Base-by-base conservation (phyloP, 2,113 vertebrate genomes). In the Trichomycterus rosablanca region DNA sequence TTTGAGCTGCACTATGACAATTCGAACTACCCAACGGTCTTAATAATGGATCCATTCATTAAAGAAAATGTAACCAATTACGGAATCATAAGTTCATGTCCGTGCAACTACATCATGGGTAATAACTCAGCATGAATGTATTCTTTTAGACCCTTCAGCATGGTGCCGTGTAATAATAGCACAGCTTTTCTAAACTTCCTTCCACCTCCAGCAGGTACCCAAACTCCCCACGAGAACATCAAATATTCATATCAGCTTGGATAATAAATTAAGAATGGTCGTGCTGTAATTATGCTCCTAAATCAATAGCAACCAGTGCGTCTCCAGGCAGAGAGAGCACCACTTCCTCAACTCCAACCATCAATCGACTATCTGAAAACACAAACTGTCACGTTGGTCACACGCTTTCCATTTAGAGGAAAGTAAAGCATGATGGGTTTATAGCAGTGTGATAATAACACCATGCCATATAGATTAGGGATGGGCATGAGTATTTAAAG, bases 201-300 rank as follows among this genome's bases (percentile, higher is more conserved):
- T 45, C 24, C 16, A 54, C 55, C 40, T 50, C 43, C 59, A 39
- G 50, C 24, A 67, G 64, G 51, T 62, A 48, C 48, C 19, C 26
- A 66, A 66, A 18, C 34, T 51, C 58, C 55, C 54, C 32, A n/a
- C 68, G 40, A 58, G 63, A 62, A 42, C 68, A 71, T 70, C 43
- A 72, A 74, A 73, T 69, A 71, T 71, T 66, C 63, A 71, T 68
- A 71, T 58, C 65, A 63, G 52, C 46, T 51, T 22, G 60, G 65
- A 43, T 58, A 55, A 68, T 74, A 71, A 71, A 68, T 58, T 54
- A 74, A 71, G 64, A 35, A 75, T 72, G 62, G 39, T 59, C 67
- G 35, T 63, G 63, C 24, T 58, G 67, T 65, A 63, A 67, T 73
- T 73, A 76, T 68, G 64, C 65, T 30, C 60, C 56, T 65, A 59